A percentile compares a stretch with the other conserved stretches of the same genome.
phyloP scores from a whole-genome alignment of 2,888 invertebrate genomes.

The Unio pictorum region DNA sequence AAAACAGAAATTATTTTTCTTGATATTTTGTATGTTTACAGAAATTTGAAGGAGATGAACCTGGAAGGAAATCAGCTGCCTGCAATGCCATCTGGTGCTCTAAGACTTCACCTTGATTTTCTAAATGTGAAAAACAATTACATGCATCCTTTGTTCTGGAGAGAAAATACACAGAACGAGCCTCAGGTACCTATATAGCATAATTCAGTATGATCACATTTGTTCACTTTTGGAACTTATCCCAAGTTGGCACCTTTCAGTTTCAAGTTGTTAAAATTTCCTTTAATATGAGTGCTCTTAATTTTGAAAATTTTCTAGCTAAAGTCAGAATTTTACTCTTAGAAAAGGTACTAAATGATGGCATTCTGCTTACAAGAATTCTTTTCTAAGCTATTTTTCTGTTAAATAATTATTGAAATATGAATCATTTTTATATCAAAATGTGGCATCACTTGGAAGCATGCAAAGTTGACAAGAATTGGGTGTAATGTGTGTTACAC shows the following conservation, averaged over 20 bases:
- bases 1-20: background rate
- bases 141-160: conserved; percentile 71
- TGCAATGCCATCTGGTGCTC: conserved; percentile 61
- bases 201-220: no score
- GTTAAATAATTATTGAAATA: background rate
- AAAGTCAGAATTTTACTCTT: background rate
- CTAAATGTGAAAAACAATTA: conserved; percentile 68
- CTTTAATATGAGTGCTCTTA: no score
- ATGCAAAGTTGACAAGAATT: background rate
- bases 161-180: conserved; percentile 58
- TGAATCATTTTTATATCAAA: background rate
- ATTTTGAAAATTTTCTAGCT: background rate
- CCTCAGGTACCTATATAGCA: conserved; percentile 56
- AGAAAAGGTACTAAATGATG: background rate
- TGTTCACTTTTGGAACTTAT: no score
- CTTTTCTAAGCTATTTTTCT: no score
- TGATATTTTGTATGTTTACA: conserved; percentile 24
- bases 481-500: background rate
- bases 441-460: background rate
- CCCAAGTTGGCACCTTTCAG: no score
- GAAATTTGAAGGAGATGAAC: conserved; percentile 61
- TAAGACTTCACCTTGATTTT: conserved; percentile 49
- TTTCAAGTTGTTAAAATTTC: no score
- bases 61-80: conserved; percentile 69
- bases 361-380: background rate